Percentiles rank a stretch among this genome's conserved stretches.
Evolutionary conservation across 2,888 invertebrate species (phyloP).

Genomic region (Cantharis rustica): DNA sequence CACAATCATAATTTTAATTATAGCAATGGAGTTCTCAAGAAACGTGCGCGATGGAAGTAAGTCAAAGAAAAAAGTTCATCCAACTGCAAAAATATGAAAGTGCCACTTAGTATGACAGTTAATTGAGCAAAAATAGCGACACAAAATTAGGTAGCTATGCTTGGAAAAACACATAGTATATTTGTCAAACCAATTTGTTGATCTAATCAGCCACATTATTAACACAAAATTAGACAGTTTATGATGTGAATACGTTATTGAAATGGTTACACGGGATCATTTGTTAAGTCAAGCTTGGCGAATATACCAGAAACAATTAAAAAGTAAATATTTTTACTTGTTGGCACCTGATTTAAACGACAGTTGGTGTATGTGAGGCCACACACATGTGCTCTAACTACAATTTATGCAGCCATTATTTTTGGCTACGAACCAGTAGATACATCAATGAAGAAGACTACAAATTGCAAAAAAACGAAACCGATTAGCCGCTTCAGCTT

Average conservation of each 20-base stretch:
- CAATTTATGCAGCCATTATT: slow-evolving; percentile 26
- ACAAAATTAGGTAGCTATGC: neutral
- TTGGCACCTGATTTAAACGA: slow-evolving; percentile 27
- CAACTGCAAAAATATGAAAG: neutral
- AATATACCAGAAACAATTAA: neutral
- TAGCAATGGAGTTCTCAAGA: neutral
- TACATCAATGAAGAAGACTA: slow-evolving; percentile 13
- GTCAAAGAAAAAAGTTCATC: neutral
- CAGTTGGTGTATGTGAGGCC: slow-evolving; percentile 28
- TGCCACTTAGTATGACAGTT: neutral
- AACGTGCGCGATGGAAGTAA: neutral
- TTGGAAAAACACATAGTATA: neutral
- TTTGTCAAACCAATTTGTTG: neutral
- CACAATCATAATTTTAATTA: neutral
- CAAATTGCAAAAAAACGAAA: neutral
- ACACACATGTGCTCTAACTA: slow-evolving; percentile 20
- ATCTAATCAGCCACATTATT: neutral
- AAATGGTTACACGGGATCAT: neutral
- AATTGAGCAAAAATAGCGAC: neutral
- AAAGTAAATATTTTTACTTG: neutral
- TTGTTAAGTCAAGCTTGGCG: neutral
- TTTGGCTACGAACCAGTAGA: slow-evolving; percentile 21
- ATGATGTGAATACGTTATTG: neutral
- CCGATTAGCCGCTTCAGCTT: neutral
- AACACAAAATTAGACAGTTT: neutral